phyloP scores from a whole-genome alignment of 2,888 invertebrate species.

The Pyrgus malvae region DNA sequence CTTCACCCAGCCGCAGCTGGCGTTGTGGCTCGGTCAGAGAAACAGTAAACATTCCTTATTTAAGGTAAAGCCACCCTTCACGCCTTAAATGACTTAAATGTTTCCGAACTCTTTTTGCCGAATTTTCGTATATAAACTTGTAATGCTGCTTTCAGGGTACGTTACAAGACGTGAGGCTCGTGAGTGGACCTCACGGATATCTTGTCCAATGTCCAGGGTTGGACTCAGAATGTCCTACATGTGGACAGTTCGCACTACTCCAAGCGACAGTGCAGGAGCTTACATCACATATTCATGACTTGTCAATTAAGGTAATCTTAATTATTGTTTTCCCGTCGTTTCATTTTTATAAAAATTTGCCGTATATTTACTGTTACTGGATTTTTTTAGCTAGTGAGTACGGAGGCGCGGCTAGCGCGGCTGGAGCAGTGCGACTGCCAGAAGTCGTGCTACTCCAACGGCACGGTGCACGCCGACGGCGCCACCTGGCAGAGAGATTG shows the following conservation, averaged over 20 bases:
- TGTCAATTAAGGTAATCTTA: slow-evolving; percentile 88
- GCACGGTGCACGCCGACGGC: slow-evolving; percentile 90
- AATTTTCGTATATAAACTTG: not conserved
- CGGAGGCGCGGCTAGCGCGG: slow-evolving; percentile 89
- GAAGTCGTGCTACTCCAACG: slow-evolving; percentile 92
- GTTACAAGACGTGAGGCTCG: slow-evolving; percentile 92
- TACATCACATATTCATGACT: slow-evolving; percentile 89
- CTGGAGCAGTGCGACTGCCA: slow-evolving; percentile 95
- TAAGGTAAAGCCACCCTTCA: slow-evolving; percentile 84
- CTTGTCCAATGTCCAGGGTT: slow-evolving; percentile 92
- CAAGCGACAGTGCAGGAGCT: slow-evolving; percentile 92
- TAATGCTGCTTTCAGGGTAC: slow-evolving; percentile 86
- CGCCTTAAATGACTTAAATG: no score
- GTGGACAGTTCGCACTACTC: slow-evolving; percentile 92
- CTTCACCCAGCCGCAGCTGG: slow-evolving; percentile 86
- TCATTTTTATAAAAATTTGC: no score
- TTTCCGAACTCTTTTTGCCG: no score
- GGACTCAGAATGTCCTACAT: slow-evolving; percentile 94
- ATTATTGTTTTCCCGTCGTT: no score
- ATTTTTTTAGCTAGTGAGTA: slow-evolving; percentile 86
- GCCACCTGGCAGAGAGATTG: slow-evolving; percentile 93
- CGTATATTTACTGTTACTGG: not conserved
- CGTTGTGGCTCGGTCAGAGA: slow-evolving; percentile 94
- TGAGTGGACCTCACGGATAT: slow-evolving; percentile 93
- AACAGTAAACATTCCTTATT: slow-evolving; percentile 92